Conservation (phyloP, 2,888 invertebrate genomes). For the Sinohyriopsis cumingii region DNA sequence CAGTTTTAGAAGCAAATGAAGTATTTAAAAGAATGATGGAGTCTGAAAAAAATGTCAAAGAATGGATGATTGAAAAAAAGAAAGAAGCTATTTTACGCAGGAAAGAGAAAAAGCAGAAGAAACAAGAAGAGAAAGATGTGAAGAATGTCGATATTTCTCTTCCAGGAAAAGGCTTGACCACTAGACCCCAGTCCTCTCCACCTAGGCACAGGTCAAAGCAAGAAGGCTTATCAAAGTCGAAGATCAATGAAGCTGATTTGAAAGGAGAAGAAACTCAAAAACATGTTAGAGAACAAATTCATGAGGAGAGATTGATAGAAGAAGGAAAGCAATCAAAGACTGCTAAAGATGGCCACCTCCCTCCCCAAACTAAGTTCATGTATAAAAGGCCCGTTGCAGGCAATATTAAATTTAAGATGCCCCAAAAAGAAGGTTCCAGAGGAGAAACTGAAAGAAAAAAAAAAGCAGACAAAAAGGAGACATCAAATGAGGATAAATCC, state of each 20-base stretch:
- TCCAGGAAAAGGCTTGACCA: slow-evolving; percentile 32
- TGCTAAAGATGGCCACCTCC: slow-evolving; percentile 25
- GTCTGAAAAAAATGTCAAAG: slow-evolving; percentile 47
- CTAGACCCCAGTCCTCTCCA: slow-evolving; percentile 41
- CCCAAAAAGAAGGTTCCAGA: slow-evolving; percentile 36
- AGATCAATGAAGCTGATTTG: slow-evolving; percentile 13
- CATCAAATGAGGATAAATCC: slow-evolving; percentile 21
- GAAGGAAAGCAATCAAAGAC: slow-evolving; percentile 30
- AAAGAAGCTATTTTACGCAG: slow-evolving; percentile 43
- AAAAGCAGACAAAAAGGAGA: slow-evolving; percentile 10
- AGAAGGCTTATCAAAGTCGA: not conserved
- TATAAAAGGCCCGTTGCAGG: slow-evolving; percentile 62
- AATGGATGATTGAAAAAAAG: slow-evolving; percentile 56
- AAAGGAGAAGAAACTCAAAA: slow-evolving; percentile 23
- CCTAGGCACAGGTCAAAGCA: slow-evolving; percentile 23
- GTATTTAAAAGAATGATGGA: slow-evolving; percentile 40
- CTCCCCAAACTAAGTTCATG: slow-evolving; percentile 57
- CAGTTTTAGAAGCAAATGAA: slow-evolving; percentile 45
- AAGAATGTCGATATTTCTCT: slow-evolving; percentile 20
- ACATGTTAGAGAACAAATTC: slow-evolving; percentile 25
- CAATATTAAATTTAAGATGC: slow-evolving; percentile 48
- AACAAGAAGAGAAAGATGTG: slow-evolving; percentile 19
- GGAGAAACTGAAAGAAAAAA: slow-evolving; percentile 35
- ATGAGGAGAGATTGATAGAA: slow-evolving; percentile 19
- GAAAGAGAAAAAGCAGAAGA: slow-evolving; percentile 32